phyloP scores from a whole-genome alignment of 2,888 invertebrate genomes.

The Polyommatus iphigenia region DNA sequence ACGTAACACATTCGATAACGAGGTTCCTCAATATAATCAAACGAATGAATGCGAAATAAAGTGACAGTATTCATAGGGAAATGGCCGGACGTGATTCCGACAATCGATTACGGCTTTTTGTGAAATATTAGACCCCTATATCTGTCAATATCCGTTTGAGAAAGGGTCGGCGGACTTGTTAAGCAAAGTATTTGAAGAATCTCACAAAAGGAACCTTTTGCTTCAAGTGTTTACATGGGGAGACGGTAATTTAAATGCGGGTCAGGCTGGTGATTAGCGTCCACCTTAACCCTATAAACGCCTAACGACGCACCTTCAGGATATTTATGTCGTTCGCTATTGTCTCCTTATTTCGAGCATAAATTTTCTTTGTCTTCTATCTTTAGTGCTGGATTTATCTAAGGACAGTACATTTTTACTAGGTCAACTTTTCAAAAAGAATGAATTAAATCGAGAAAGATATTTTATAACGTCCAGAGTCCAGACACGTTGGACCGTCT shows the following conservation, averaged over 20 bases:
- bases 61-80: conserved; percentile 27
- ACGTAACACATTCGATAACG: conserved; percentile 11
- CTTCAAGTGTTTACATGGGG: conserved; percentile 57
- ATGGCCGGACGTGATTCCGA: conserved; percentile 27
- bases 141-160: conserved; percentile 60
- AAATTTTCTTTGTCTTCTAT: conserved; percentile 17
- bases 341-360: conserved; percentile 20
- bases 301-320: conserved; percentile 27
- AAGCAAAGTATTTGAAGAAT: conserved; percentile 50
- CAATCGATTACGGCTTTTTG: conserved; percentile 59
- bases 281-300: conserved; percentile 31
- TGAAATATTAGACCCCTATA: conserved; percentile 63
- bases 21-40: conserved; percentile 5
- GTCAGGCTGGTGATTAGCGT: conserved; percentile 68
- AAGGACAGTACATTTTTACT: neutral
- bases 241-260: conserved; percentile 75
- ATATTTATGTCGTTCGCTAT: conserved; percentile 18
- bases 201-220: conserved; percentile 51
- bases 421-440: neutral
- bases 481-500: neutral
- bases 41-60: conserved; percentile 28
- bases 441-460: neutral
- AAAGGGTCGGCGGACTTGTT: conserved; percentile 53
- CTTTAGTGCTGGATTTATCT: conserved; percentile 5
- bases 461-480: neutral